A percentile compares a stretch with the other conserved stretches of the same genome.
These are phyloP conservation scores for Rhagonycha fulva DNA, from an alignment of 2,888 invertebrate genomes.

Conservation along the genomic window DNA sequence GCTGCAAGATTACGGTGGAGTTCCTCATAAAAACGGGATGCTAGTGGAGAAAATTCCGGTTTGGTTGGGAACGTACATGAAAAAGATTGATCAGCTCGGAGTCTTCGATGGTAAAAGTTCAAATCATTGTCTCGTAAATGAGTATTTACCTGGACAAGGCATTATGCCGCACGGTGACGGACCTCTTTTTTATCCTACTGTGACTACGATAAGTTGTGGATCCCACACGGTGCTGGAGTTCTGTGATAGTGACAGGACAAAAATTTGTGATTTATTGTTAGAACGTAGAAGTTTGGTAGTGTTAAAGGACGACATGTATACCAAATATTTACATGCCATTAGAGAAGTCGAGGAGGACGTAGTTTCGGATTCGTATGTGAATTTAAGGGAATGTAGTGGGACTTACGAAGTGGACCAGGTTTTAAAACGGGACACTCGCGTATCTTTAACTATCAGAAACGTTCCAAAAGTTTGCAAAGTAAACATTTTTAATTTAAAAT, in stretches of 20 bases:
- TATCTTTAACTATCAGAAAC: constrained; percentile 91
- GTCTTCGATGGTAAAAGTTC: constrained; percentile 75
- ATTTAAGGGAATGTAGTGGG: constrained; percentile 66
- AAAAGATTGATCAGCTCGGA: constrained; percentile 69
- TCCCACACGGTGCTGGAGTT: constrained; percentile 92
- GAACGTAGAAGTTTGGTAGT: constrained; percentile 89
- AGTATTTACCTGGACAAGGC: constrained; percentile 91
- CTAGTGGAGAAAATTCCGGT: constrained; percentile 84
- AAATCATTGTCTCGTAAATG: constrained; percentile 95
- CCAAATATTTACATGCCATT: constrained; percentile 85
- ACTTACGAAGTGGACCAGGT: constrained; percentile 61
- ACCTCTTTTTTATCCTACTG: constrained; percentile 87
- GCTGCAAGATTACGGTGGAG: constrained; percentile 97
- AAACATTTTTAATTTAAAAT: constrained; percentile 58
- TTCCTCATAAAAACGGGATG: constrained; percentile 93
- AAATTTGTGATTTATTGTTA: constrained; percentile 75
- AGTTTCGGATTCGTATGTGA: constrained; percentile 64
- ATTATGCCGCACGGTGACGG: constrained; percentile 98
- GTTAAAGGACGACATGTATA: constrained; percentile 81
- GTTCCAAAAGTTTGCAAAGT: constrained; percentile 86
- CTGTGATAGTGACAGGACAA: constrained; percentile 58
- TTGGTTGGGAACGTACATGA: constrained; percentile 78
- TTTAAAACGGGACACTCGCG: constrained; percentile 69
- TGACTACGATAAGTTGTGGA: constrained; percentile 90
- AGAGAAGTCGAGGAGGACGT: constrained; percentile 70